These are phyloP conservation scores for Albula glossodonta DNA, from an alignment of 2,113 vertebrate species.

Conservation along the genomic window DNA sequence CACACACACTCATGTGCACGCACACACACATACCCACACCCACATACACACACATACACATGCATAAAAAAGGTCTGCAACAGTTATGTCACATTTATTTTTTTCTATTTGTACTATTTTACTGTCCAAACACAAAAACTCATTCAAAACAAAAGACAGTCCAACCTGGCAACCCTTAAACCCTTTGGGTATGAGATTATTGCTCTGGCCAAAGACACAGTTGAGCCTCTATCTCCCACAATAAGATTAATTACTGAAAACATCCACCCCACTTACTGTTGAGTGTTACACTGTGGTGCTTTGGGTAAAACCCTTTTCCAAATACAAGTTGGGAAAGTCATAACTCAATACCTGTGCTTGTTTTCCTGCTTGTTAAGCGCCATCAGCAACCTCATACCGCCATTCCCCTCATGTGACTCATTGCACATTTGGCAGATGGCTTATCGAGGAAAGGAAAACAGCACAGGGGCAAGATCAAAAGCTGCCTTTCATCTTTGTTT, in stretches of 20 bases:
- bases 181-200: background rate
- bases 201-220: background rate
- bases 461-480: background rate
- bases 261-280: background rate
- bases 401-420: background rate
- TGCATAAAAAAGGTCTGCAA: too few relatives aligned
- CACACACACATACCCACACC: too few relatives aligned
- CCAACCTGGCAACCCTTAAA: background rate
- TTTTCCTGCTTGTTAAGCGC: background rate
- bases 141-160: background rate
- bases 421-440: background rate
- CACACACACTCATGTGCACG: background rate
- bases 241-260: background rate
- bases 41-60: background rate
- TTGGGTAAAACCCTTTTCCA: background rate
- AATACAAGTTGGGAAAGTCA: background rate
- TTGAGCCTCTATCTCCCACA: background rate
- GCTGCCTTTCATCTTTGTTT: background rate
- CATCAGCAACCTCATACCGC: background rate
- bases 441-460: background rate
- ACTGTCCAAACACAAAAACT: background rate
- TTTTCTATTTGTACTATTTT: background rate
- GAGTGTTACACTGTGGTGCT: background rate
- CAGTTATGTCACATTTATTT: too few relatives aligned
- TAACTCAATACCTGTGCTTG: background rate